These are phyloP conservation scores for Leptinotarsa undecemlineata DNA, from an alignment of 1,140 invertebrate species.

Conservation along the genomic window DNA sequence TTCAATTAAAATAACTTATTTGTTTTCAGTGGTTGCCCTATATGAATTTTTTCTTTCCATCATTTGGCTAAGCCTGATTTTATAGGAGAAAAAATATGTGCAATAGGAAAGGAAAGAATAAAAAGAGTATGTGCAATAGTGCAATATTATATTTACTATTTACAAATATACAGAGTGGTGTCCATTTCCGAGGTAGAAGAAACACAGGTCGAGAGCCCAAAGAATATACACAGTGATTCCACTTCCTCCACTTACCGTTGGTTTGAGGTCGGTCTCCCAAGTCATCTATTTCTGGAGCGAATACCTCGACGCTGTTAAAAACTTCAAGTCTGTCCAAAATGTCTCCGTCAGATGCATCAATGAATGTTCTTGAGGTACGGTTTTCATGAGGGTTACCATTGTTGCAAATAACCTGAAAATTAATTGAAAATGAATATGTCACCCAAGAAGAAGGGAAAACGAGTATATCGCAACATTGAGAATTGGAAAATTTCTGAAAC, in stretches of 20 bases:
- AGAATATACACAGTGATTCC: slow-evolving; percentile 16
- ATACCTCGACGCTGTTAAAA: slow-evolving; percentile 78
- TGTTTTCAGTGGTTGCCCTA: too few relatives aligned
- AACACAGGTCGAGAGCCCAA: neutral
- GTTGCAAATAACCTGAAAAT: slow-evolving; percentile 10
- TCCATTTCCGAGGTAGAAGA: neutral
- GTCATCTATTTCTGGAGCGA: slow-evolving; percentile 71
- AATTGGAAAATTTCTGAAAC: too few relatives aligned
- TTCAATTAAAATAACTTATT: too few relatives aligned
- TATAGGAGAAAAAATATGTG: slow-evolving; percentile 1
- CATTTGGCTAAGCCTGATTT: neutral
- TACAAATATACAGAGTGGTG: slow-evolving; percentile 10
- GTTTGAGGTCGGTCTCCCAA: neutral
- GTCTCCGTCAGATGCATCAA: slow-evolving; percentile 61
- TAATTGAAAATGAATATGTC: too few relatives aligned
- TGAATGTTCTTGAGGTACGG: slow-evolving; percentile 48
- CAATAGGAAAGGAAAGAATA: slow-evolving; percentile 7
- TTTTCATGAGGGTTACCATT: slow-evolving; percentile 28
- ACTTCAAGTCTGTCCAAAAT: slow-evolving; percentile 71
- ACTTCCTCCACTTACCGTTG: slow-evolving; percentile 25
- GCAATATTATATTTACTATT: slow-evolving; percentile 21
- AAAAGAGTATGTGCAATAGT: slow-evolving; percentile 2
- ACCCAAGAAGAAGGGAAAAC: too few relatives aligned
- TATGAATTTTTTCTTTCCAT: too few relatives aligned
- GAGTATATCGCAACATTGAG: too few relatives aligned